Evolutionary conservation across 53 echinoderm and acorn worm genomes (phyloP), one percentile per base, ranked within the genome.

Genomic region (Apostichopus leukothele): DNA sequence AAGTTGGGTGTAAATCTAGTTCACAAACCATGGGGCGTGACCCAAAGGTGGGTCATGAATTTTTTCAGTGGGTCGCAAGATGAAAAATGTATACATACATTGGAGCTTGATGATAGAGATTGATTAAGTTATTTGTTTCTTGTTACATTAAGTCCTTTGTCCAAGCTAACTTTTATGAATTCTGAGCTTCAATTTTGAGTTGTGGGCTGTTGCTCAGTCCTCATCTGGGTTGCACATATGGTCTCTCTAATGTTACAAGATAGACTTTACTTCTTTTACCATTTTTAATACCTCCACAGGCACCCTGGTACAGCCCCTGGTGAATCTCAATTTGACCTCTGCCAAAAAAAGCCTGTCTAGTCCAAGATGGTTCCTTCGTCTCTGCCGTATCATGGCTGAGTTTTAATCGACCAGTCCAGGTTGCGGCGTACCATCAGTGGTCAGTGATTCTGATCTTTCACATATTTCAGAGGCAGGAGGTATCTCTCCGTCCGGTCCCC

Each of bases 381-480:
- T 4, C 91, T 90, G 5, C 88, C 74, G 18, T 27, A 87, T 18
- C 88, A 75, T 53, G 88, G 87, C 88, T 81, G 39, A 39, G 39
- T 79, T 89, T 9, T 91, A 92, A 68, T 91, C 91, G 20, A 87
- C 90, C 27, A 99, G 95, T 74, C 99, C 99, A 7, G 99, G 96
- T 75, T 99, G 96, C 21, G 96, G 99, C 78, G 90, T 88, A 60
- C 94, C 92, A 0, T 89, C 91, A 9, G 78, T 90, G 9, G 52
- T 75, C 18, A 94, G 92, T n/a, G 94, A 92, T 13, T 99, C 99
- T 5, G 83, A 93, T 53, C 92, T 99, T n/a, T 93, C 96, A 4
- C 93, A 93, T 73, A 89, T 99, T 1, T 99, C 99, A 5, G 99
- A 99, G 78, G 96, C 99, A n/a, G 86, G 97, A 73, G 96, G 96